phyloP scores from a whole-genome alignment of 2,888 invertebrate genomes.

The Periphyllus acericola region DNA sequence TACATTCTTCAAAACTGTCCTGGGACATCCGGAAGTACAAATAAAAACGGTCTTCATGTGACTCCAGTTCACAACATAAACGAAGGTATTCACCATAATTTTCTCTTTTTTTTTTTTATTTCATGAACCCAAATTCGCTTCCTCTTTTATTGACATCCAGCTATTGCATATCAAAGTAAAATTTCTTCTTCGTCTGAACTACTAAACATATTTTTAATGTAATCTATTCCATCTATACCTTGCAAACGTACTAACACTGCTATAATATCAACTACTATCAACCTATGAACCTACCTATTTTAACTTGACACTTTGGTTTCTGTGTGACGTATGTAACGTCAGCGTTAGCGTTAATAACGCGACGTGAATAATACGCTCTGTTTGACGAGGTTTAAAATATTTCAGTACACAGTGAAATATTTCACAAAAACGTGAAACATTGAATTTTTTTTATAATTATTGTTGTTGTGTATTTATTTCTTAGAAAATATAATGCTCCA shows the following conservation, averaged over 20 bases:
- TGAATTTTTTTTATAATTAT: no score
- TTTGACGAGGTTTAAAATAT: no score
- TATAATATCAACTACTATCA: neutral
- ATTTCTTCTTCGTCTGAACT: neutral
- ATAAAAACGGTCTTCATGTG: conserved; percentile 21
- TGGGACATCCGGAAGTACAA: no score
- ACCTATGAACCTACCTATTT: neutral
- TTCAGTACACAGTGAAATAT: no score
- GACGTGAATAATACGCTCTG: neutral
- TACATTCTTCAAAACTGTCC: conserved; percentile 33
- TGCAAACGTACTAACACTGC: neutral
- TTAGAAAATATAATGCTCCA: no score
- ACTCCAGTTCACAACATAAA: conserved; percentile 19
- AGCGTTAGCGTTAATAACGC: neutral
- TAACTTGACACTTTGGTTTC: neutral
- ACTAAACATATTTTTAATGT: neutral
- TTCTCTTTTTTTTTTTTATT: no score
- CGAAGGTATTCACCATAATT: no score
- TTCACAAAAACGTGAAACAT: no score
- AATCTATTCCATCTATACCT: neutral
- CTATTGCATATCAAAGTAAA: conserved; percentile 13
- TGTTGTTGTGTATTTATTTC: no score
- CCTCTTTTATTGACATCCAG: neutral
- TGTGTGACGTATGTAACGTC: no score
- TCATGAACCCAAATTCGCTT: no score